Base-by-base conservation (phyloP, 2,888 invertebrate species). In the Heliconius erato region DNA sequence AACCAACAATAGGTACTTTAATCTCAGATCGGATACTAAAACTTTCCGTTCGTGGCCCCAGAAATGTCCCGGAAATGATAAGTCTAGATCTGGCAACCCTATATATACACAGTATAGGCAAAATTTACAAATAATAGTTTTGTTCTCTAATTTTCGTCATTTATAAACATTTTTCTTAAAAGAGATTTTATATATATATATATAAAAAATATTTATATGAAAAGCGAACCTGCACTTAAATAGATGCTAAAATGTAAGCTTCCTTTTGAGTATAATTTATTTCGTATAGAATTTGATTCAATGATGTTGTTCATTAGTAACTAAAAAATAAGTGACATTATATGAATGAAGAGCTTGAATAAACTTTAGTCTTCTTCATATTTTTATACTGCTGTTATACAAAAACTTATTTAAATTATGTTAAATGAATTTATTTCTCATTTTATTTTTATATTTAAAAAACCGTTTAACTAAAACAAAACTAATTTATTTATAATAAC, bases 251-350 rank as follows among this genome's bases (percentile, higher is more conserved):
- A 71, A 44, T 19, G 12, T 40, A 71, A 71, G 23, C n/a, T 44
- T n/a, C 44, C 71, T 26, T 16, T 71, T 71, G 14, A 71, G 26
- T 26, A 71, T 71, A 71, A 44, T 44, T 71, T 71, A 71, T 71
- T 71, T 71, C 44, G 71, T 71, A 44, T 71, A 44, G 44, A 40
- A n/a, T 26, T 35, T 40, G n/a, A n/a, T 40, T 71, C 69, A 12
- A 71, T 32, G 6, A 16, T 69, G 35, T 7, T 40, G 40, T 71
- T 71, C 71, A 71, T 71, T 71, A 44, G 71, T 44, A 71, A 16
- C 14, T 44, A 71, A 71, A 71, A n/a, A 26, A 19, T n/a, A 71
- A 40, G n/a, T 71, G 35, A 69, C 23, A 40, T n/a, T 40, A 71
- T 71, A 1, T 35, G 32, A 40, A 40, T 40, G 12, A n/a, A 71